Evolutionary conservation across 2,797 vertebrate species (phyloP).

Genomic region (Sylvia borin): DNA sequence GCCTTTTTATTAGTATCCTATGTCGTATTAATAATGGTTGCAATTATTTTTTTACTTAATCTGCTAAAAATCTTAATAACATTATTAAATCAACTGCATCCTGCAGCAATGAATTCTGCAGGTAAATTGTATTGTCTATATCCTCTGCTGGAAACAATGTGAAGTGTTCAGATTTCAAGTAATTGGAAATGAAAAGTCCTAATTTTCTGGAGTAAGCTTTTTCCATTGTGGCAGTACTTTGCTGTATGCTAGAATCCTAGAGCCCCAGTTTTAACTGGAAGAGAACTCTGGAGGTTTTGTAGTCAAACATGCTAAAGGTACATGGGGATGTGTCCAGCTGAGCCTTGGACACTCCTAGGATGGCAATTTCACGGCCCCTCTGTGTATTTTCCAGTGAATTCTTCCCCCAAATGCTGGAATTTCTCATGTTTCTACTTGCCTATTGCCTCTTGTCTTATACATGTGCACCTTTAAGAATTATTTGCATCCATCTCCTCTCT

Average conservation of each 20-base stretch:
- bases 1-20: conserved; percentile 21
- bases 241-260: not conserved
- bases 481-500: not conserved
- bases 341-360: not conserved
- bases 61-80: conserved; percentile 4
- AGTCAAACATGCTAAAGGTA: not conserved
- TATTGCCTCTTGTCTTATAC: not conserved
- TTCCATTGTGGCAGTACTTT: not conserved
- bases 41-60: conserved; percentile 20
- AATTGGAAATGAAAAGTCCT: not conserved
- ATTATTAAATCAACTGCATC: conserved; percentile 48
- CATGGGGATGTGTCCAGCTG: not conserved
- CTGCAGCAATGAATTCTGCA: conserved; percentile 19
- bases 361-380: not conserved
- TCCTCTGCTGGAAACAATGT: not conserved
- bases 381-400: not conserved
- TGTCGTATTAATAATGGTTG: not conserved
- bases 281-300: not conserved
- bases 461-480: not conserved
- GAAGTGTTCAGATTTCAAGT: not conserved
- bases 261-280: not conserved
- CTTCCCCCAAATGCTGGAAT: not conserved
- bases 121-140: not conserved
- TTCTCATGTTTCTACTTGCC: not conserved
- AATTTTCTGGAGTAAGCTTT: not conserved